phyloP scores from a whole-genome alignment of 53 echinoderm and acorn worm species.

The Echinarachnius parma region DNA sequence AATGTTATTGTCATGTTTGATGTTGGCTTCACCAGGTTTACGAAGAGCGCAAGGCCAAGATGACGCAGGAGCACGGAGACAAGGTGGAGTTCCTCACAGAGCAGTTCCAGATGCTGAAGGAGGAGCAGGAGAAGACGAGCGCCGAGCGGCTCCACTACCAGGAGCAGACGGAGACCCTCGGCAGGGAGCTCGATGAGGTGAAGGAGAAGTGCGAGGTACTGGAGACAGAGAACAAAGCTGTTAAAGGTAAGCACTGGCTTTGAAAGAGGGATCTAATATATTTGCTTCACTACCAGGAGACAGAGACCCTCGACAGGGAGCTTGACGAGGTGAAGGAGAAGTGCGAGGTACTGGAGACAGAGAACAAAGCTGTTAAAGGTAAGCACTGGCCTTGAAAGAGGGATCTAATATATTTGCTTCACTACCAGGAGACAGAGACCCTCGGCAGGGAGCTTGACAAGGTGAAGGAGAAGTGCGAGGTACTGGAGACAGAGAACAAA shows the following conservation, averaged over 20 bases:
- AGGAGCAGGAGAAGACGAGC: conserved; percentile 66
- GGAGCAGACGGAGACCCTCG: conserved; percentile 21
- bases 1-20: too few relatives aligned
- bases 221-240: conserved; percentile 66
- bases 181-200: conserved; percentile 47
- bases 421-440: conserved; percentile 23
- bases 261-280: too few relatives aligned
- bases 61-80: conserved; percentile 84
- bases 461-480: conserved; percentile 59
- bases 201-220: conserved; percentile 59
- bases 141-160: conserved; percentile 43
- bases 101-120: conserved; percentile 80
- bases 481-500: conserved; percentile 59
- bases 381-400: conserved; percentile 55
- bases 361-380: conserved; percentile 70
- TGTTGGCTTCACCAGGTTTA: conserved; percentile 36
- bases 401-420: conserved; percentile 58
- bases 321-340: conserved; percentile 53
- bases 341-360: conserved; percentile 59
- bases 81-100: conserved; percentile 90
- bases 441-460: conserved; percentile 40
- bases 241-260: conserved; percentile 56
- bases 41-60: conserved; percentile 78
- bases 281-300: conserved; percentile 34
- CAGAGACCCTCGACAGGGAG: conserved; percentile 29